Evolutionary conservation across 2,888 invertebrate species (phyloP).

Genomic region (Agonopterix subpropinquella): DNA sequence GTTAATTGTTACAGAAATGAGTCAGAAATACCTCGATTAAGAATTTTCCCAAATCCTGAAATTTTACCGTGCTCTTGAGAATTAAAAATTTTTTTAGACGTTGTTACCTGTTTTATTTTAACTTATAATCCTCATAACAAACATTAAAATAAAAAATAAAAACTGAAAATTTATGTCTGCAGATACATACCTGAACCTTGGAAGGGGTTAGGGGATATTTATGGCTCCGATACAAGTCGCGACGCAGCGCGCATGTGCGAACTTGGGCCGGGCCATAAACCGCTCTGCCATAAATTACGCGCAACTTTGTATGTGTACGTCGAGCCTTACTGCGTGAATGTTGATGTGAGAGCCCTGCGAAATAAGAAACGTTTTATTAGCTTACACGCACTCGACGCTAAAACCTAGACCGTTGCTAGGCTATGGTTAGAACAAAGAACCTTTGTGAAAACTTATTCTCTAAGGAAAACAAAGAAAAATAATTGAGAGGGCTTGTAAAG

Average conservation of each 20-base stretch:
- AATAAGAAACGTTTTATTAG: slow-evolving; percentile 20
- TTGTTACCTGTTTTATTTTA: too few species aligned
- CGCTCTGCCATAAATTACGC: slow-evolving; percentile 53
- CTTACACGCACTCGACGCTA: not conserved
- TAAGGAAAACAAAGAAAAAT: not conserved
- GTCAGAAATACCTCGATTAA: too few species aligned
- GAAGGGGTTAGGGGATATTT: slow-evolving; percentile 57
- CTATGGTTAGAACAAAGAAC: too few species aligned
- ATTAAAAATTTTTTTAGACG: too few species aligned
- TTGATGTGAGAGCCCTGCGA: slow-evolving; percentile 27
- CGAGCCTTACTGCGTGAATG: slow-evolving; percentile 21
- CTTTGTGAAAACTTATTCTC: too few species aligned
- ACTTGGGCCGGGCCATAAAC: slow-evolving; percentile 58
- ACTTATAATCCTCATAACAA: too few species aligned
- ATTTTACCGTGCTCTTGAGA: too few species aligned
- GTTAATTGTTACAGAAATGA: too few species aligned
- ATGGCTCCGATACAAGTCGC: slow-evolving; percentile 41
- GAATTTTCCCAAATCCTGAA: too few species aligned
- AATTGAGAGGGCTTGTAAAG: too few species aligned
- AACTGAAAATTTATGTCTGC: slow-evolving; percentile 20
- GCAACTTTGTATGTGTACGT: slow-evolving; percentile 59
- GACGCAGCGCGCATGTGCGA: slow-evolving; percentile 55
- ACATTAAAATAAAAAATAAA: not conserved
- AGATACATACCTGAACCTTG: slow-evolving; percentile 42
- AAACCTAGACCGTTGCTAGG: too few species aligned